A percentile compares a stretch with the other conserved stretches of the same genome.
phyloP scores from a whole-genome alignment of 2,888 invertebrate species.

The Eudasyphora cyanicolor region DNA sequence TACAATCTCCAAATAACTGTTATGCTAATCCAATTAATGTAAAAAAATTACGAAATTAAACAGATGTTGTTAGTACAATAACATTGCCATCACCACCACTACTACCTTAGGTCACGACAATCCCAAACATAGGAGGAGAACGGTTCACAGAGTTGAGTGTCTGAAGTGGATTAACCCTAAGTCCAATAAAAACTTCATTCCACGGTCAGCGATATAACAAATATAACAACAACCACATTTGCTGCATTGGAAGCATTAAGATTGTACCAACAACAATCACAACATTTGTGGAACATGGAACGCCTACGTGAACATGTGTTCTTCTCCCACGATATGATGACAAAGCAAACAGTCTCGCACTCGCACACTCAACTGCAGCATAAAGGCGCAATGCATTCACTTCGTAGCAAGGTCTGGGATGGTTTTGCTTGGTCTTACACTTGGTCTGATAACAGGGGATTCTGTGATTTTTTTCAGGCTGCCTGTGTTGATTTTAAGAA shows the following conservation, averaged over 20 bases:
- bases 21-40: constrained; percentile 57
- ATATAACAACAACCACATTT: not conserved
- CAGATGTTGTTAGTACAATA: constrained; percentile 59
- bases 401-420: not conserved
- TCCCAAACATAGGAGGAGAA: not conserved
- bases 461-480: constrained; percentile 3
- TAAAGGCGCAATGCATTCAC: too few species aligned
- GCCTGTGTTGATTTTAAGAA: not conserved
- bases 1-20: constrained; percentile 10
- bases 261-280: not conserved
- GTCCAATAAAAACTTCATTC: constrained; percentile 14
- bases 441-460: not conserved
- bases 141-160: not conserved
- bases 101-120: not conserved
- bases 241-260: not conserved
- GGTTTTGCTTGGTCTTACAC: not conserved
- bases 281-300: constrained; percentile 44
- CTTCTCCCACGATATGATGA: constrained; percentile 72
- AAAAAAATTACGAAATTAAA: constrained; percentile 44
- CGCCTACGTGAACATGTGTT: constrained; percentile 69
- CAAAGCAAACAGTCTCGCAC: not conserved
- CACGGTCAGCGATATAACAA: not conserved
- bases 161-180: constrained; percentile 38
- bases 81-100: not conserved
- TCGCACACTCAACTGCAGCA: not conserved